These are phyloP conservation scores for Sinocyclocheilus anshuiensis DNA, from an alignment of 2,113 vertebrate species.

Conservation along the genomic window DNA sequence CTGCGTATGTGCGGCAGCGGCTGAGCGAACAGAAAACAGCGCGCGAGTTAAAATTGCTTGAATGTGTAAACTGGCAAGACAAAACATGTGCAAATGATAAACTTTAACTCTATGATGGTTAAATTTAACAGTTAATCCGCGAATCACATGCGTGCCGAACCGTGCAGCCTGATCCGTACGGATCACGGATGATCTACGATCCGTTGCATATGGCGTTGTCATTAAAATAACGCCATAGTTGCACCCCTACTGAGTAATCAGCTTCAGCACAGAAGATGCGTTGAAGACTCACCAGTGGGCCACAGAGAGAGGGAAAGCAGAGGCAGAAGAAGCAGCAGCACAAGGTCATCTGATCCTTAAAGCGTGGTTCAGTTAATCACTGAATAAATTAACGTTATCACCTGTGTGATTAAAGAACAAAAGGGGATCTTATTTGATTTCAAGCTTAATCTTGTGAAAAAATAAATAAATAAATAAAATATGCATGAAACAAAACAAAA, in stretches of 20 bases:
- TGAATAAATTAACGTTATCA: neutral
- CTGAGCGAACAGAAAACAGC: no score
- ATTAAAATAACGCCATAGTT: no score
- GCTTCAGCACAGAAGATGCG: slow-evolving; percentile 80
- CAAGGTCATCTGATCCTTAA: slow-evolving; percentile 57
- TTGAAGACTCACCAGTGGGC: slow-evolving; percentile 74
- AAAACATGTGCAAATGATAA: no score
- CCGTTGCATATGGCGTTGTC: no score
- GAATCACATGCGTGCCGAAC: no score
- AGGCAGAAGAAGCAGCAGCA: slow-evolving; percentile 37
- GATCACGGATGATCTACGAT: no score
- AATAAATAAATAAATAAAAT: neutral
- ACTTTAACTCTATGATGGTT: no score
- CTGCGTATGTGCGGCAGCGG: no score
- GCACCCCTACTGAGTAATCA: slow-evolving; percentile 54
- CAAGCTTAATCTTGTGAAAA: neutral
- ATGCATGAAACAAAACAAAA: neutral
- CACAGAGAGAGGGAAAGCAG: slow-evolving; percentile 54
- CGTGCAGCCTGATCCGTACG: no score
- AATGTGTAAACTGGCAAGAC: no score
- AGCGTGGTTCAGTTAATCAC: neutral
- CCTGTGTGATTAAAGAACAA: neutral
- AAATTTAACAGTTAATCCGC: no score
- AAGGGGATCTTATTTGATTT: neutral
- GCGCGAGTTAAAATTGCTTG: no score